Evolutionary conservation across 1,140 invertebrate genomes (phyloP).

Genomic region (Reticulitermes speratus): DNA sequence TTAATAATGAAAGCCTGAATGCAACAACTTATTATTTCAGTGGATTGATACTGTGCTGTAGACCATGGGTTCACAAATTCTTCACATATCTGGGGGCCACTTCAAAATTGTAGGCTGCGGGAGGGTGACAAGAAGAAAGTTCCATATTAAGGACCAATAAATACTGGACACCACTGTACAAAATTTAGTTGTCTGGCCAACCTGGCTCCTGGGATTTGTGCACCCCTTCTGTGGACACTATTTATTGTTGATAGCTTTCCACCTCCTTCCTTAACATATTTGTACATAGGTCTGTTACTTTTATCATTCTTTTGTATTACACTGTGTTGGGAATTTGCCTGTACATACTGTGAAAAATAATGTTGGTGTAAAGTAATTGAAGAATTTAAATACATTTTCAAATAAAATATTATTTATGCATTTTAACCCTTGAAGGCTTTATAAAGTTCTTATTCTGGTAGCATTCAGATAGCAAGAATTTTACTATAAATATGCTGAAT

Average conservation of each 20-base stretch:
- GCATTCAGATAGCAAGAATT: too few species aligned
- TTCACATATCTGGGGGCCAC: too few species aligned
- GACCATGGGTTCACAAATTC: neutral
- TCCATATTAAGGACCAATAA: too few species aligned
- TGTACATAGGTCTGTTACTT: neutral
- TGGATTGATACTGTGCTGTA: neutral
- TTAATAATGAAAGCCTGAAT: neutral
- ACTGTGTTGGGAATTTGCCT: neutral
- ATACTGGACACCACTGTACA: too few species aligned
- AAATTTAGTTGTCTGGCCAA: too few species aligned
- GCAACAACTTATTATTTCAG: neutral
- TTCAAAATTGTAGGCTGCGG: too few species aligned
- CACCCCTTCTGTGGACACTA: too few species aligned
- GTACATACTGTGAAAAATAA: neutral
- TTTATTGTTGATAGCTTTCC: neutral
- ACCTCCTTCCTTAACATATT: neutral
- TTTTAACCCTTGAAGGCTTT: neutral
- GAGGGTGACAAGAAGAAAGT: too few species aligned
- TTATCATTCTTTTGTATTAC: neutral
- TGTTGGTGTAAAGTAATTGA: constrained; percentile 2
- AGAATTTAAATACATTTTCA: constrained; percentile 8
- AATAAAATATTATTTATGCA: neutral
- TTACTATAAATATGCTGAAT: too few species aligned
- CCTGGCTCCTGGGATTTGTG: too few species aligned
- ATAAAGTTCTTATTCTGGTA: neutral